Conservation (phyloP, 2,888 invertebrate species). For the Pachliopta kotzebuea region DNA sequence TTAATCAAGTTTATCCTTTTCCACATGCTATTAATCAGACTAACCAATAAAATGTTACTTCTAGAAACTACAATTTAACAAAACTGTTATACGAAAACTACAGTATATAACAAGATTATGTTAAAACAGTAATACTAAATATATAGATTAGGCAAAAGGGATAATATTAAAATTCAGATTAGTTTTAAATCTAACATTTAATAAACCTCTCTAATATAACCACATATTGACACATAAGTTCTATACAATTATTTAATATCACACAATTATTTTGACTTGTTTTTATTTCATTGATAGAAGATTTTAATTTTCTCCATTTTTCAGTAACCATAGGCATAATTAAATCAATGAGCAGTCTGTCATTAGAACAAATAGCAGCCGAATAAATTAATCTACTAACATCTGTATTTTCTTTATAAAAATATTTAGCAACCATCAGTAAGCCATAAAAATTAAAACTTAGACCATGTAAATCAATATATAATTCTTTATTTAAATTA, state of each 20-base stretch:
- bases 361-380: constrained; percentile 64
- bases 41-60: too few relatives aligned
- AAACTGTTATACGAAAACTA: too few relatives aligned
- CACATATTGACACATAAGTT: constrained; percentile 71
- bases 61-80: too few relatives aligned
- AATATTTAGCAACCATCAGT: constrained; percentile 70
- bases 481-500: constrained; percentile 81
- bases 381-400: constrained; percentile 69
- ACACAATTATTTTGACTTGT: constrained; percentile 49
- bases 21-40: too few relatives aligned
- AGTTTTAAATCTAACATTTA: constrained; percentile 60
- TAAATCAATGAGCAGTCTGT: constrained; percentile 60
- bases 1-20: too few relatives aligned
- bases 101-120: too few relatives aligned
- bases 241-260: constrained; percentile 67
- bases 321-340: constrained; percentile 60
- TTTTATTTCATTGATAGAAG: constrained; percentile 53
- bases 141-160: too few relatives aligned
- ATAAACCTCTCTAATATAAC: constrained; percentile 73
- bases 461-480: constrained; percentile 81
- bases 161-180: too few relatives aligned
- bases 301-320: constrained; percentile 52
- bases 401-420: constrained; percentile 60
- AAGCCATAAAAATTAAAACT: constrained; percentile 84
- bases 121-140: too few relatives aligned